Base-by-base conservation (phyloP, 2,797 vertebrate genomes). In the Clamator glandarius region DNA sequence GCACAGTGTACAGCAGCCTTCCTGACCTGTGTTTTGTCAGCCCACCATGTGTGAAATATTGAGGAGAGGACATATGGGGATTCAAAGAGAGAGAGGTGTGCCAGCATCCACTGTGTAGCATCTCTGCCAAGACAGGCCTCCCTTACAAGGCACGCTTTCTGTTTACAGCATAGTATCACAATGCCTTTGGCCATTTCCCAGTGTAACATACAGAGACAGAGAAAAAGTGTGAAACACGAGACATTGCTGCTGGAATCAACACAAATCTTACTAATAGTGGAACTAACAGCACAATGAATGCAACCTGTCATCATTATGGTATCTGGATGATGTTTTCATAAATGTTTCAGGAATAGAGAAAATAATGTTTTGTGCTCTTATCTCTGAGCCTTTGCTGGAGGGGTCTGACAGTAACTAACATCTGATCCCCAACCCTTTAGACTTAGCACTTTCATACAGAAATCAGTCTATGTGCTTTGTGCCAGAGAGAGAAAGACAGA, bases 191-290 rank as follows among this genome's bases (percentile, higher is more conserved):
- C n/a, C 26, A 10, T 73, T 72, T 76, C 12, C n/a, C 14, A 5
- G 7, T 44, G 28, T 35, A 67, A 44, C 4, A 5, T 42, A n/a
- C 12, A 62, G 29, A 66, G 33, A 31, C 39, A 75, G 33, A 70
- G 52, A 48, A 74, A 62, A 15, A 26, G 17, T 59, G 20, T 55
- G 54, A 68, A 89, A 69, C 24, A 10, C 6, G 6, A 52, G 58
- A 54, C 59, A 18, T 7, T 84, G 58, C 57, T 74, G 33, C 46
- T 62, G 16, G 50, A 79, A 58, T 73, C 46, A 55, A 57, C 28
- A n/a, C 8, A 24, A 18, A 24, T 75, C 33, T 84, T 0, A 0
- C 3, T 12, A 11, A 41, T 41, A 61, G 33, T 48, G 54, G 63
- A 91, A 54, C 18, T 59, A 70, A 25, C 12, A 46, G 11, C 18